Percentiles rank a stretch among this genome's conserved stretches.
Evolutionary conservation across 2,888 invertebrate genomes (phyloP).

Genomic region (Tupiocoris notatus): DNA sequence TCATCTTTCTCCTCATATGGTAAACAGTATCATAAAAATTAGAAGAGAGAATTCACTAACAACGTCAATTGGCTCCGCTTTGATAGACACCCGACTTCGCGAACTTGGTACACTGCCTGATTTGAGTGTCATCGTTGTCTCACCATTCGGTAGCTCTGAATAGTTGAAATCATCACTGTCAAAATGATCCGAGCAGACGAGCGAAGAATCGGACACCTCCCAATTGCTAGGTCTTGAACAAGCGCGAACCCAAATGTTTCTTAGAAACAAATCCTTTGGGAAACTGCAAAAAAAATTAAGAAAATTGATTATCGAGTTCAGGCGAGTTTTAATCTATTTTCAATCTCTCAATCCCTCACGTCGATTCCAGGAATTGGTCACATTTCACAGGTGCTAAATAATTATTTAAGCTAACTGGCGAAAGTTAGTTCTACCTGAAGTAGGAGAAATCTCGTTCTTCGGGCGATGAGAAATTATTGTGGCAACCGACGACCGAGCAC

Average conservation of each 20-base stretch:
- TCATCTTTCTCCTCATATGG: neutral
- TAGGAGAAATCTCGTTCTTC: too few species aligned
- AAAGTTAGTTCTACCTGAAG: too few species aligned
- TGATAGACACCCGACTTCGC: neutral
- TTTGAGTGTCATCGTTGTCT: neutral
- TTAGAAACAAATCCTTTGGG: neutral
- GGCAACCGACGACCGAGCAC: too few species aligned
- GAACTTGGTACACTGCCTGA: neutral
- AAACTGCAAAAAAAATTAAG: too few species aligned
- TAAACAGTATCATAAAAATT: too few species aligned
- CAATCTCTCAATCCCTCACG: too few species aligned
- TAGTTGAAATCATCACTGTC: constrained; percentile 18
- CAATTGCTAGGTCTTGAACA: constrained; percentile 7
- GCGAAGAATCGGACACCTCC: neutral
- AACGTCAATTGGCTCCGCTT: constrained; percentile 23
- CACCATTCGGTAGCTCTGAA: neutral
- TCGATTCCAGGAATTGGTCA: too few species aligned
- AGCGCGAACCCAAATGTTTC: neutral
- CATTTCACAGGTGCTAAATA: too few species aligned
- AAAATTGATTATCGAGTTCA: too few species aligned
- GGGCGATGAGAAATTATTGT: too few species aligned
- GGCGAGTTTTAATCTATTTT: too few species aligned
- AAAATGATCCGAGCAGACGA: constrained; percentile 22
- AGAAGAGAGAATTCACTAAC: neutral
- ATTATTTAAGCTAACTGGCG: too few species aligned